Base-by-base conservation (phyloP, 2,113 vertebrate genomes). In the Nycticorax nycticorax region DNA sequence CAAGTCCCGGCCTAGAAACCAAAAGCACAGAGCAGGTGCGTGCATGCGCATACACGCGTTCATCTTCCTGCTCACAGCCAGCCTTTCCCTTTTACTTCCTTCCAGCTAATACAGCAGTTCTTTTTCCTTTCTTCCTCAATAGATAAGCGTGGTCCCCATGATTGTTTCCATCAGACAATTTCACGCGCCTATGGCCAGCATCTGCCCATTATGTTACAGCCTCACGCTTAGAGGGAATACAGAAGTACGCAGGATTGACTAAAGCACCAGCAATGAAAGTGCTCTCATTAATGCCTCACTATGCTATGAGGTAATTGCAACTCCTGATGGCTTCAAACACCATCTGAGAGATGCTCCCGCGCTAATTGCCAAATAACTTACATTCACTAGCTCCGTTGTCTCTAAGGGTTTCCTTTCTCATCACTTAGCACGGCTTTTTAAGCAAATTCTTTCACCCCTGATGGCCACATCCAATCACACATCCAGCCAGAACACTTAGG, bases 361-460 rank as follows among this genome's bases (percentile, higher is more conserved):
- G 53, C 47, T 88, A 92, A 90, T 43, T 94, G 83, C 56, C 52
- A 48, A 88, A 85, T 83, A 85, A 39, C 45, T 84, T 67, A 32
- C 27, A 43, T 86, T 74, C 68, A 30, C 79, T 63, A 79, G 59
- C 85, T 94, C 32, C 41, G 7, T 15, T 66, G 71, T 68, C 85
- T 83, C 72, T 35, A 55, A 80, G 79, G 37, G 60, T 86, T 96
- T 94, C 72, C 59, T 71, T 76, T 88, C 82, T 73, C 68, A 50
- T 57, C 89, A 74, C 50, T 93, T 80, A 92, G 47, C 67, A 80
- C 0, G 4, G 74, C 71, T 93, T 88, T 88, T 79, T 39, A 69
- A 92, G 79, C 95, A 94, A 74, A 92, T 92, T 91, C 60, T 35
- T 89, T 95, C 68, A 81, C 30, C 68, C 74, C 85, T 64, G 72